Evolutionary conservation across 2,888 invertebrate species (phyloP).

Genomic region (Folsomia candida): DNA sequence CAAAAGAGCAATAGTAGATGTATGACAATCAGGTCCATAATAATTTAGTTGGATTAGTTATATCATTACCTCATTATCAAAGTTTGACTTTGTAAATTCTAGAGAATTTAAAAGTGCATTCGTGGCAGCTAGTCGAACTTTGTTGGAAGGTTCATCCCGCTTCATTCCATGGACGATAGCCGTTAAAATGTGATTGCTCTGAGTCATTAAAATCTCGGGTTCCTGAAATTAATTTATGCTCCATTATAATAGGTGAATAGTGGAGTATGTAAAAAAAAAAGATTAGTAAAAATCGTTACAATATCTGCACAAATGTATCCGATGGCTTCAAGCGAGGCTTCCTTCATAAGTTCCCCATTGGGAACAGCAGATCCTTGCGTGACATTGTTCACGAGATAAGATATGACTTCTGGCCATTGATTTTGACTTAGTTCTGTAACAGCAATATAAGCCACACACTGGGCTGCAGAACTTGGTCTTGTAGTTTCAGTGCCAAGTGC

Average conservation of each 20-base stretch:
- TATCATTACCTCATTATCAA: conserved; percentile 81
- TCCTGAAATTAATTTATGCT: conserved; percentile 59
- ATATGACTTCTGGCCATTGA: conserved; percentile 89
- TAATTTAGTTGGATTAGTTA: neutral
- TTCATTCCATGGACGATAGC: conserved; percentile 99
- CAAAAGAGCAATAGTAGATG: neutral
- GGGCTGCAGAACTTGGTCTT: conserved; percentile 94
- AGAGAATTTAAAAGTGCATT: conserved; percentile 94
- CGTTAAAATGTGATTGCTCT: conserved; percentile 94
- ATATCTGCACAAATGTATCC: conserved; percentile 99
- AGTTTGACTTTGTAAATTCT: conserved; percentile 97
- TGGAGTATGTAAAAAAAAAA: neutral
- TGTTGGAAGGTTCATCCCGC: conserved; percentile 84
- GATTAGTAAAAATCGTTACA: conserved; percentile 53
- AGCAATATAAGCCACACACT: conserved; percentile 98
- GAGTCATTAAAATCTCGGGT: conserved; percentile 83
- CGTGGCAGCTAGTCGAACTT: conserved; percentile 93
- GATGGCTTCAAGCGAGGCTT: conserved; percentile 95
- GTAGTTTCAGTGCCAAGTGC: conserved; percentile 94
- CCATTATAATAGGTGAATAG: neutral
- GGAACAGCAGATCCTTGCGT: conserved; percentile 61
- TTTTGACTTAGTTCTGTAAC: conserved; percentile 90
- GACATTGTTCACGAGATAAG: conserved; percentile 84
- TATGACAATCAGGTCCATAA: neutral
- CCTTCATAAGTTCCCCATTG: conserved; percentile 90